These are phyloP conservation scores for Sepiola atlantica DNA, from an alignment of 2,888 invertebrate genomes.

Conservation along the genomic window DNA sequence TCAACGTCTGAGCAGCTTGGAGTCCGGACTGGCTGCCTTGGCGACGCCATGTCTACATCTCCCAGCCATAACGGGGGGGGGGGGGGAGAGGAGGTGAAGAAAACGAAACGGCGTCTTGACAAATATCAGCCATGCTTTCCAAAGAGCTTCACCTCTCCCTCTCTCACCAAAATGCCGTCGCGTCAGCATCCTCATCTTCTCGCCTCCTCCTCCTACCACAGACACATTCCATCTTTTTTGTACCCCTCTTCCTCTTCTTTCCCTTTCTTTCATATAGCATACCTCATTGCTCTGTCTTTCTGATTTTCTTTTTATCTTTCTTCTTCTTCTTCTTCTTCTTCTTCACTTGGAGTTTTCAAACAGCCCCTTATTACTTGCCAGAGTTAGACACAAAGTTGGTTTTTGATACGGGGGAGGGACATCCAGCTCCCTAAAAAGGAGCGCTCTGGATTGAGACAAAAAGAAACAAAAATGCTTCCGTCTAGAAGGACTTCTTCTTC, in stretches of 20 bases:
- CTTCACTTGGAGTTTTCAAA: background rate
- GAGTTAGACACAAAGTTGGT: no score
- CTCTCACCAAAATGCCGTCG: background rate
- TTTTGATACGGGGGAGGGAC: no score
- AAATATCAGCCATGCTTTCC: background rate
- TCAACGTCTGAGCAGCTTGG: background rate
- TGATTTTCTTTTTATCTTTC: background rate
- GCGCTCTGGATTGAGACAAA: no score
- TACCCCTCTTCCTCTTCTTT: background rate
- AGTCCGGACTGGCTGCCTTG: constrained; percentile 33
- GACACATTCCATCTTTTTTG: background rate
- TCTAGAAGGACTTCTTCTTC: no score
- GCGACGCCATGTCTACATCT: constrained; percentile 38
- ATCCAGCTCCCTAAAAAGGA: no score
- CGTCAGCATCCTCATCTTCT: background rate
- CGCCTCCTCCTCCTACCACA: background rate
- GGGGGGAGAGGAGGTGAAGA: no score
- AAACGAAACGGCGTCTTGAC: background rate
- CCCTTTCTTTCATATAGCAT: background rate
- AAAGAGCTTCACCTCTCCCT: background rate
- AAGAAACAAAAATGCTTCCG: no score
- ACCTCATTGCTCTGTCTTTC: background rate
- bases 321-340: background rate
- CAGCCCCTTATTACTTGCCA: no score
- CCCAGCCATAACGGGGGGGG: background rate